Conservation (phyloP, 1,140 invertebrate genomes). For the Solenopsis fugax region DNA sequence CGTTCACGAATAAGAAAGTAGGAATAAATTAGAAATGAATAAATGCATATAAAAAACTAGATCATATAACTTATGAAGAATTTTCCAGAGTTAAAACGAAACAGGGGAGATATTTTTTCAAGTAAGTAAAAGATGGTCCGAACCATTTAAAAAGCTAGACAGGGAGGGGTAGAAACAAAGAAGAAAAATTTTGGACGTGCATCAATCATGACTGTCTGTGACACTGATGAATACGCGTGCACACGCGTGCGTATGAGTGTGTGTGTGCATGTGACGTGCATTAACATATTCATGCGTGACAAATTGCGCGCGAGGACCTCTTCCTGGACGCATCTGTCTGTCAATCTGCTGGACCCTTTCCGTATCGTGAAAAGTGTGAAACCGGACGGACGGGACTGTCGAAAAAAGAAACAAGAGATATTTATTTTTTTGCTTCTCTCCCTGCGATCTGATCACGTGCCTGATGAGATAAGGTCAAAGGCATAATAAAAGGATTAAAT, state of each 20-base stretch:
- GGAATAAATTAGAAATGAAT: not conserved
- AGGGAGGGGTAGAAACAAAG: slow-evolving; percentile 7
- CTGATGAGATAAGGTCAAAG: not conserved
- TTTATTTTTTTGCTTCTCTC: slow-evolving; percentile 10
- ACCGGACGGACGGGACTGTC: slow-evolving; percentile 15
- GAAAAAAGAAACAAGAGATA: not conserved
- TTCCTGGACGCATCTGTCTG: slow-evolving; percentile 72
- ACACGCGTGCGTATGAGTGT: not conserved
- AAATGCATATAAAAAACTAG: slow-evolving; percentile 10
- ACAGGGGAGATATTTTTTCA: not conserved
- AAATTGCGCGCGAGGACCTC: slow-evolving; percentile 33
- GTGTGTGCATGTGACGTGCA: slow-evolving; percentile 25
- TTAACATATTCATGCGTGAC: slow-evolving; percentile 79
- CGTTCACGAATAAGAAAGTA: not conserved
- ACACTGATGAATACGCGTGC: not conserved
- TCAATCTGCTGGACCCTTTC: slow-evolving; percentile 47
- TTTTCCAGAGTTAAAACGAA: not conserved
- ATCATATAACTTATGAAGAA: not conserved
- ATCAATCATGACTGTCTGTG: slow-evolving; percentile 47
- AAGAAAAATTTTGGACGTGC: slow-evolving; percentile 28
- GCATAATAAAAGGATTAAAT: not conserved
- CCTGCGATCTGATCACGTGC: not conserved
- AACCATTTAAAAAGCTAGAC: not conserved
- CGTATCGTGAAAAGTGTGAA: slow-evolving; percentile 25
- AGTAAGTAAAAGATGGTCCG: not conserved